Evolutionary conservation across 2,888 invertebrate genomes (phyloP).

Genomic region (Pasiphila rectangulata): DNA sequence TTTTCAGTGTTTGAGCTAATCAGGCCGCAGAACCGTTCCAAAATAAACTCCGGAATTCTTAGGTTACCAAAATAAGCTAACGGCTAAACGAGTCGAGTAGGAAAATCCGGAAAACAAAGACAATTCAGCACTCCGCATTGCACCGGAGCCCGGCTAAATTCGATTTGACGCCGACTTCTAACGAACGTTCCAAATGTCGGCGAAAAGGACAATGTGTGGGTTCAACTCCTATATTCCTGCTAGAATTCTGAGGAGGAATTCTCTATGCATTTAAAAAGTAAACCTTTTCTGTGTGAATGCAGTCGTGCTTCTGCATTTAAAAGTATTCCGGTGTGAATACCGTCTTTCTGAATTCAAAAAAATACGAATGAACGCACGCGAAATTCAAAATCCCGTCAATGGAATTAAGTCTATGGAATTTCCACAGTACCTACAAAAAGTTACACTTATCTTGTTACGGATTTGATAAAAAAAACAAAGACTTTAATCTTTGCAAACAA

Average conservation of each 20-base stretch:
- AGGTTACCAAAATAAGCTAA: constrained; percentile 16
- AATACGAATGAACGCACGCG: background rate
- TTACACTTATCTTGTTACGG: no score
- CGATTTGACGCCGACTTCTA: constrained; percentile 31
- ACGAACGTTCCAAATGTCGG: constrained; percentile 28
- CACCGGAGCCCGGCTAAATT: constrained; percentile 29
- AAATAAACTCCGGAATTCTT: constrained; percentile 13
- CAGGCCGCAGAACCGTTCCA: background rate
- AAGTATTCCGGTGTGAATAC: background rate
- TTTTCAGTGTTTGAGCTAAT: background rate
- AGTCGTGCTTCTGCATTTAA: background rate
- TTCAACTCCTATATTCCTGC: background rate
- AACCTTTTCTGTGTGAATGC: background rate
- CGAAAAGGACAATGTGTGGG: constrained; percentile 21
- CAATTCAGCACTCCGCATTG: constrained; percentile 22
- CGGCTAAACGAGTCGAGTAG: constrained; percentile 23
- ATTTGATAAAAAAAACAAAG: no score
- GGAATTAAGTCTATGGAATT: no score
- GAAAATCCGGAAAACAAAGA: constrained; percentile 31
- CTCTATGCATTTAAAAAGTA: background rate
- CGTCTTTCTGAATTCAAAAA: no score
- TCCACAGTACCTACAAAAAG: no score
- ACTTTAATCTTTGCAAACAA: no score
- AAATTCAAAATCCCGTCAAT: background rate
- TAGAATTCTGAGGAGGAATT: background rate